Evolutionary conservation across 2,113 vertebrate species (phyloP).

Genomic region (Dasyornis broadbenti): DNA sequence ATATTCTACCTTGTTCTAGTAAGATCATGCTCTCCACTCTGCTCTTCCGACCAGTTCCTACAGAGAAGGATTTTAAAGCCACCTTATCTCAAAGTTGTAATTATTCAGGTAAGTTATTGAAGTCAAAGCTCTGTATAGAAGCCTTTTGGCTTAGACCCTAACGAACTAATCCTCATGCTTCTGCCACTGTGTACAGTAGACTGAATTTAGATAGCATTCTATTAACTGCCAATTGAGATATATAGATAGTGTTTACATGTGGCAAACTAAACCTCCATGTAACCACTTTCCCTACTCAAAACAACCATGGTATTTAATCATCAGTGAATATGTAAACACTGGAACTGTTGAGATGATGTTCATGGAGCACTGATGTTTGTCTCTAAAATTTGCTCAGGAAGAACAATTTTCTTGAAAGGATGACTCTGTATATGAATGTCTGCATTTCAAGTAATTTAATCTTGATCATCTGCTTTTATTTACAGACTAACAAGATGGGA

Average conservation of each 20-base stretch:
- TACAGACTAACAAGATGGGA: background rate
- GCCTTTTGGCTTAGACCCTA: background rate
- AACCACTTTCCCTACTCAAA: background rate
- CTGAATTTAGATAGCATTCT: background rate
- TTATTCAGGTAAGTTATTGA: background rate
- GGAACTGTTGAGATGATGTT: background rate
- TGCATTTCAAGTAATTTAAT: background rate
- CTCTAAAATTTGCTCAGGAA: background rate
- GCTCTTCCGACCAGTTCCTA: background rate
- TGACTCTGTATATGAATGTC: background rate
- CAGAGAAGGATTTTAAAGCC: background rate
- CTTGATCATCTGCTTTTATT: background rate
- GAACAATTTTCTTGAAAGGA: background rate
- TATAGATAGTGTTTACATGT: background rate
- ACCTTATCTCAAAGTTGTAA: background rate
- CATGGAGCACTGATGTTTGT: background rate
- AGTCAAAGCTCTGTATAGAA: background rate
- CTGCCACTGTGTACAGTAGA: background rate
- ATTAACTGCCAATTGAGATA: background rate
- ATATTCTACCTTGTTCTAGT: background rate
- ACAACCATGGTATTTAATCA: background rate
- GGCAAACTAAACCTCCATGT: background rate
- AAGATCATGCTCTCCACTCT: background rate
- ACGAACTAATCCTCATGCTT: background rate
- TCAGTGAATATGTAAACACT: background rate